Evolutionary conservation across 2,888 invertebrate species (phyloP), one percentile per base, ranked within the genome.

Genomic region (Dynastes hyllus): DNA sequence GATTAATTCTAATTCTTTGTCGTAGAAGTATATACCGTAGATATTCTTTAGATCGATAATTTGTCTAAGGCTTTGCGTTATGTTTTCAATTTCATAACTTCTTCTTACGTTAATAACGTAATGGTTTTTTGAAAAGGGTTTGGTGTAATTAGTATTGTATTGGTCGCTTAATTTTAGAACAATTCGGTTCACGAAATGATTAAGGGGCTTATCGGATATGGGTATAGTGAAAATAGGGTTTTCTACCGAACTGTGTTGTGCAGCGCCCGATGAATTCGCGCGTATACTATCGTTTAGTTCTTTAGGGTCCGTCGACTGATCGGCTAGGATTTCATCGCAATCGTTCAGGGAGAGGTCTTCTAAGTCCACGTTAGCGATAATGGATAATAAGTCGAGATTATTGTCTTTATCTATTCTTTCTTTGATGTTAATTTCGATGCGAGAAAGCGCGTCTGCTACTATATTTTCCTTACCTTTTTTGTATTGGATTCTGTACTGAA

Each of bases 401-500:
- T 51, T 9, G 51, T 2, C 3, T 2, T 13, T 5, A 0, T 5
- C 5, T 51, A 53, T n/a, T 53, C n/a, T 53, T n/a, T 53, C 53
- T n/a, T 53, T 53, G n/a, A n/a, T 53, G 5, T 71, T 40, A 50
- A 69, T 69, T 50, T 69, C 69, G 8, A 71, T 37, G 1, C 76
- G 32, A 5, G 76, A 76, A 29, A 76, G 45, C n/a, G 63, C 63
- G 22, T 76, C 75, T 37, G 75, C 75, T 13, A 40, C 45, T 2
- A 40, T 27, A 37, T 75, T 75, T 63, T 61, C 32, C 40, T 58
- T 75, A 11, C 73, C 70, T 55, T 69, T 69, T 40, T 77, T 77
- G 32, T 63, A 67, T 13, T 32, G 29, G 11, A 67, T 67, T 16
- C 11, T 40, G 16, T 16, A 69, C 22, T 69, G 27, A 50, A 45